A percentile compares a stretch with the other conserved stretches of the same genome.
Conservation (phyloP, 2,888 invertebrate genomes). For the Agrochola circellaris region DNA sequence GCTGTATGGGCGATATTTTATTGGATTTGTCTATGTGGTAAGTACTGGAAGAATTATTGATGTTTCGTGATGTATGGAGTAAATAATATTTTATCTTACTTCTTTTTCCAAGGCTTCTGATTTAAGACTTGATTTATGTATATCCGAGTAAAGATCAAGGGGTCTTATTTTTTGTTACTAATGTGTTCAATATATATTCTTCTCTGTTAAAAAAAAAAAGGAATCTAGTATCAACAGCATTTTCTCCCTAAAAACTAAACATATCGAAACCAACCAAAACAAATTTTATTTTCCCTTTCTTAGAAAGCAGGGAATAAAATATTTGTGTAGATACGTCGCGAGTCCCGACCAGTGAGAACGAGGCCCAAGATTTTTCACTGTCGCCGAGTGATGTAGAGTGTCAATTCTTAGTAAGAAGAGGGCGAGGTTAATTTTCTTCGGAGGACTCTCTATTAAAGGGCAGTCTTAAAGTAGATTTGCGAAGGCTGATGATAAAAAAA, state of each 20-base stretch:
- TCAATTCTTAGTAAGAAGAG: slow-evolving; percentile 37
- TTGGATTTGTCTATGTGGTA: slow-evolving; percentile 25
- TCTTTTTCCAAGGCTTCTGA: neutral
- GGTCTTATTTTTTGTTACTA: neutral
- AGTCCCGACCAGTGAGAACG: slow-evolving; percentile 14
- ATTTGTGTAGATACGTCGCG: slow-evolving; percentile 10
- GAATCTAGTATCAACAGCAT: neutral
- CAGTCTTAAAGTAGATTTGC: slow-evolving; percentile 15
- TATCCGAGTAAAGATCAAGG: neutral
- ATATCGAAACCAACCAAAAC: neutral
- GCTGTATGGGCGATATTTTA: slow-evolving; percentile 33
- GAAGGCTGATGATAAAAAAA: neutral
- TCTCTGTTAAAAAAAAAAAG: neutral
- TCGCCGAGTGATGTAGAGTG: slow-evolving; percentile 42
- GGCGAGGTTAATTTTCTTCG: slow-evolving; percentile 39
- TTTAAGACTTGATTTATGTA: neutral
- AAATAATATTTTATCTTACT: slow-evolving; percentile 12
- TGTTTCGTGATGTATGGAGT: slow-evolving; percentile 14
- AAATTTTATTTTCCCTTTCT: neutral
- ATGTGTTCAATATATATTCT: neutral
- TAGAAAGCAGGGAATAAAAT: slow-evolving; percentile 19
- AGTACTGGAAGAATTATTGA: slow-evolving; percentile 23
- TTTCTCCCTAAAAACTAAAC: neutral
- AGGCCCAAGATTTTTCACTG: slow-evolving; percentile 45
- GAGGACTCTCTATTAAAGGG: slow-evolving; percentile 7